Base-by-base conservation (phyloP, 2,888 invertebrate genomes). In the Sinhomidia bicolor region DNA sequence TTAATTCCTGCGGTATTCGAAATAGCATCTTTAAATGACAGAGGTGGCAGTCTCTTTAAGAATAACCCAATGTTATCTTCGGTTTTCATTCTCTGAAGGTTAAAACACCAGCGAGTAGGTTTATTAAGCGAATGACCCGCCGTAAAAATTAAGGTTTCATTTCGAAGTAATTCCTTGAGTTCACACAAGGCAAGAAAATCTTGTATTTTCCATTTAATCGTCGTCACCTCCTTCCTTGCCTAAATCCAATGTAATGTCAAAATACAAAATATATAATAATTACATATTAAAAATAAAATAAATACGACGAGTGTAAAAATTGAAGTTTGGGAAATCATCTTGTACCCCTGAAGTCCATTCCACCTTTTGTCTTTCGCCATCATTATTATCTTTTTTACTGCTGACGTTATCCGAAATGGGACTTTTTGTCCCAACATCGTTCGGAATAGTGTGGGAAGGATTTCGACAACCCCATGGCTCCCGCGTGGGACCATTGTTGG, bases 61-160 rank as follows among this genome's bases (percentile, higher is more conserved):
- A 88, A 88, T 12, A 88, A 26, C 1, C 88, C 88, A 44, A 88
- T 78, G 36, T 88, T 83, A 29, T 79, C 65, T 57, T 88, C 88
- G 12, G 83, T 62, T n/a, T 83, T 88, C 88, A 88, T 88, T 17
- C 81, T 60, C 17, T 88, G 88, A n/a, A 88, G 26, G 20, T 88
- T 88, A 32, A 88, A 88, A 36, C 83, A 79, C 88, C 88, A 88
- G 4, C 88, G 62, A 7, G 88, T 79, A 0, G 83, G 83, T 4
- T 41, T 23, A 26, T 83, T 83, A 0, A 88, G 2, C 4, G 41
- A 29, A 12, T 71, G 47, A 1, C 88, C 88, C 2, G 82, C 76
- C 26, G 65, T 82, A 47, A 88, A 88, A 20, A 83, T 62, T 17
- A 78, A 83, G 0, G 79, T 79, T 20, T 88, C 88, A 32, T 83